Evolutionary conservation across 2,888 invertebrate genomes (phyloP), one percentile per base, ranked within the genome.

Genomic region (Mythimna albipuncta): DNA sequence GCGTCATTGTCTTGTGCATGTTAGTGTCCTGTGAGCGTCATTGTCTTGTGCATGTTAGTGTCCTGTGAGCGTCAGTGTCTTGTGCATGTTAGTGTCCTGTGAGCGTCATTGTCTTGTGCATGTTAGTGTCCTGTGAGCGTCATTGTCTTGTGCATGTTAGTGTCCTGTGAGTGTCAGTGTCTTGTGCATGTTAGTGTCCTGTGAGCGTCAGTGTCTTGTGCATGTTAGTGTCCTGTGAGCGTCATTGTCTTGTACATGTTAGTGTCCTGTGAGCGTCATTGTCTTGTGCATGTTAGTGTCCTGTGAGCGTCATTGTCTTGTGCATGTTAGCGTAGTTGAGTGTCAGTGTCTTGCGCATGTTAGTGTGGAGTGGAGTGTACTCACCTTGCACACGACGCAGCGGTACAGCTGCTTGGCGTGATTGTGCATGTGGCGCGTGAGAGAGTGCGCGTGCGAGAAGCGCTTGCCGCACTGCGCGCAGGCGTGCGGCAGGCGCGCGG

Each of bases 381-480:
- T 38, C 11, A 79, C 84, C 84, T 84, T 96, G 88, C 96, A 96
- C 0, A 96, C 96, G 83, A 96, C 96, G 79, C 96, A 96, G 50
- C 95, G 84, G 91, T 95, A 96, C 2, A 96, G 93, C 85, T 96
- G 95, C 85, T 94, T 94, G 90, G 72, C 71, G 61, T 72, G 96
- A 90, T 96, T 96, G 89, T 95, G 95, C 90, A 94, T 90, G 88
- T 96, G 96, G 0, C 96, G 77, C 0, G 96, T 94, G 82, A 96
- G 93, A 50, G 94, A 93, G 91, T 94, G 94, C 86, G 93, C 93
- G 89, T 94, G 94, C 4, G 90, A 88, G 93, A 94, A 95, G 58
- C 95, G 89, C 92, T 94, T 94, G 72, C 95, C 94, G 93, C 95
- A 96, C 91, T 93, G 93, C 68, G 90, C 77, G 91, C 96, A 96